Evolutionary conservation across 2,888 invertebrate genomes (phyloP).

Genomic region (Hermodice carunculata): DNA sequence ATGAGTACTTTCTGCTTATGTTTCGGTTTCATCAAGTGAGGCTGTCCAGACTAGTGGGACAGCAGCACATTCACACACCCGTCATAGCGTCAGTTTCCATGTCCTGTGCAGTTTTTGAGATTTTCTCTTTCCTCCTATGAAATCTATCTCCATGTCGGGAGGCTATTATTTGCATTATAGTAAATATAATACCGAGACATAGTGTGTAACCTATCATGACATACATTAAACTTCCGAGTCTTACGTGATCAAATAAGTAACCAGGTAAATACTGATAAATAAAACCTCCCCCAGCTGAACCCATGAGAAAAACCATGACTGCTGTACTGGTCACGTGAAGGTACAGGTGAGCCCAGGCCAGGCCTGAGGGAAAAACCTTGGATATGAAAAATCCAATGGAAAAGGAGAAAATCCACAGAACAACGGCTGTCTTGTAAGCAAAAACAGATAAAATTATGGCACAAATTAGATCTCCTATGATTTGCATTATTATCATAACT

Average conservation of each 20-base stretch:
- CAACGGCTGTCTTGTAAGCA: constrained; percentile 32
- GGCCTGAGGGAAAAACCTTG: constrained; percentile 47
- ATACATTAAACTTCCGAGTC: constrained; percentile 43
- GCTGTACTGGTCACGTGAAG: constrained; percentile 48
- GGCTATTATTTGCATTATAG: too few species aligned
- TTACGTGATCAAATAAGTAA: constrained; percentile 46
- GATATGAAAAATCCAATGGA: constrained; percentile 47
- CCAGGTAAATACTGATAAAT: constrained; percentile 47
- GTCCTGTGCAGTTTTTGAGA: too few species aligned
- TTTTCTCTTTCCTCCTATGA: too few species aligned
- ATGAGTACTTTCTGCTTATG: too few species aligned
- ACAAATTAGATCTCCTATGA: constrained; percentile 39
- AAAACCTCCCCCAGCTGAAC: constrained; percentile 46
- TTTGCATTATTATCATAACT: constrained; percentile 42
- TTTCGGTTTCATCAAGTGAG: too few species aligned
- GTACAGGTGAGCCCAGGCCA: constrained; percentile 50
- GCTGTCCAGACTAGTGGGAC: too few species aligned
- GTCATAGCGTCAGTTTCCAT: too few species aligned
- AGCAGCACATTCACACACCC: too few species aligned
- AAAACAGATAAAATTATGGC: constrained; percentile 42
- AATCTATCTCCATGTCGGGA: too few species aligned
- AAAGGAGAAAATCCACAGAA: constrained; percentile 46
- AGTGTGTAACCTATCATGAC: constrained; percentile 42
- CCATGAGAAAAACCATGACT: constrained; percentile 45
- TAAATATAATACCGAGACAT: too few species aligned